Conservation (phyloP, 1,140 invertebrate species). For the Ips nitidus region DNA sequence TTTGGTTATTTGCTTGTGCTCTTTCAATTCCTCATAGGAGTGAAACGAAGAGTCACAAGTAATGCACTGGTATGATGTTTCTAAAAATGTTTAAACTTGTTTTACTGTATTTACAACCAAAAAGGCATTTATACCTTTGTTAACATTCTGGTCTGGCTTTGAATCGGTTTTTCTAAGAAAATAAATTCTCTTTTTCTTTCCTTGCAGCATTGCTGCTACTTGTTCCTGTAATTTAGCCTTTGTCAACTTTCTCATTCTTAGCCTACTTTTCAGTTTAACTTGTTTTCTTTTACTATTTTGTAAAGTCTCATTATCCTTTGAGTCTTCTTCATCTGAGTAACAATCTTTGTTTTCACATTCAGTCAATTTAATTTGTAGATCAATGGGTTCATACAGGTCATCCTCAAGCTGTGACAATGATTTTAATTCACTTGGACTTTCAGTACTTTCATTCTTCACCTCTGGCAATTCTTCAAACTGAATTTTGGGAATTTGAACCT, state of each 20-base stretch:
- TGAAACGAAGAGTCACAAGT: conserved; percentile 26
- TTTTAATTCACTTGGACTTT: not conserved
- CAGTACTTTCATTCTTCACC: not conserved
- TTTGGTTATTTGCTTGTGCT: conserved; percentile 28
- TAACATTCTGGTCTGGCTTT: not conserved
- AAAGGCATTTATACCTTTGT: not conserved
- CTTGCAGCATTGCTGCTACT: conserved; percentile 9
- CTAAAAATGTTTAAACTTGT: conserved; percentile 14
- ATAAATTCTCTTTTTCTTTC: conserved; percentile 25
- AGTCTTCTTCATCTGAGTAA: not conserved
- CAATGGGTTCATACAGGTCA: conserved; percentile 2
- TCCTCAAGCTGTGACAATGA: not conserved
- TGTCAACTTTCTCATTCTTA: conserved; percentile 10
- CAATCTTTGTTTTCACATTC: not conserved
- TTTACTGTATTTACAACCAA: conserved; percentile 4
- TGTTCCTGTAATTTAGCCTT: not conserved
- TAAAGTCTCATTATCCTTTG: not conserved
- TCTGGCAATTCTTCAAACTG: not conserved
- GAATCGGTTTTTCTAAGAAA: conserved; percentile 21
- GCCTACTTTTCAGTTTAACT: conserved; percentile 20
- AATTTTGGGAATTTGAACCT: not conserved
- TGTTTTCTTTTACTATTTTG: conserved; percentile 11
- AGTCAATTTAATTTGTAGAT: conserved; percentile 1
- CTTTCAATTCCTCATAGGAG: conserved; percentile 26
- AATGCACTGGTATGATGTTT: conserved; percentile 27